Evolutionary conservation across 2,113 vertebrate species (phyloP).

Genomic region (Edolisoma coerulescens): DNA sequence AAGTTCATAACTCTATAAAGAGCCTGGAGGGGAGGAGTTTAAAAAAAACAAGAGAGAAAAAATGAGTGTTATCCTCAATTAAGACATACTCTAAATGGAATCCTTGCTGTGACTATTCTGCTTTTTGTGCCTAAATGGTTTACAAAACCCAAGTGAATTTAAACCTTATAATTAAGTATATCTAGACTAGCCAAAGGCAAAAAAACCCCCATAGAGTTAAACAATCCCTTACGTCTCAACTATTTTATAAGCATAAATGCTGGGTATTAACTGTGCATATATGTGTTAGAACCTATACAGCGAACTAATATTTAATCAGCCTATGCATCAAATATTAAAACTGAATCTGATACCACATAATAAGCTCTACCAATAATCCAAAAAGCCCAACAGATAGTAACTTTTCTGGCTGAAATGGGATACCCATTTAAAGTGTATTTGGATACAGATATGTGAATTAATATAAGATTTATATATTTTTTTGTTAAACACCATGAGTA

Average conservation of each 20-base stretch:
- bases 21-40: background rate
- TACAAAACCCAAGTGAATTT: constrained; percentile 44
- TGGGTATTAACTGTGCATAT: constrained; percentile 13
- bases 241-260: constrained; percentile 27
- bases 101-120: background rate
- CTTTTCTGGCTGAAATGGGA: background rate
- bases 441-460: background rate
- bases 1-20: background rate
- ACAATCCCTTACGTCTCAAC: background rate
- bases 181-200: constrained; percentile 44
- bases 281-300: background rate
- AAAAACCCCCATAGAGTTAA: background rate
- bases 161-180: constrained; percentile 37
- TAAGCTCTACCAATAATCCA: background rate
- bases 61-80: background rate
- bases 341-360: background rate
- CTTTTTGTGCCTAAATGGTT: constrained; percentile 19
- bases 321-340: constrained; percentile 21
- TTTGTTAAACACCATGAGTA: background rate
- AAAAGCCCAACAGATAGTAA: background rate
- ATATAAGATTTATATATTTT: background rate
- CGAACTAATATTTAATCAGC: constrained; percentile 33
- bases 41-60: background rate
- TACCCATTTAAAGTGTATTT: background rate
- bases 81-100: background rate